phyloP scores from a whole-genome alignment of 2,113 vertebrate genomes.

The Ameiurus melas region DNA sequence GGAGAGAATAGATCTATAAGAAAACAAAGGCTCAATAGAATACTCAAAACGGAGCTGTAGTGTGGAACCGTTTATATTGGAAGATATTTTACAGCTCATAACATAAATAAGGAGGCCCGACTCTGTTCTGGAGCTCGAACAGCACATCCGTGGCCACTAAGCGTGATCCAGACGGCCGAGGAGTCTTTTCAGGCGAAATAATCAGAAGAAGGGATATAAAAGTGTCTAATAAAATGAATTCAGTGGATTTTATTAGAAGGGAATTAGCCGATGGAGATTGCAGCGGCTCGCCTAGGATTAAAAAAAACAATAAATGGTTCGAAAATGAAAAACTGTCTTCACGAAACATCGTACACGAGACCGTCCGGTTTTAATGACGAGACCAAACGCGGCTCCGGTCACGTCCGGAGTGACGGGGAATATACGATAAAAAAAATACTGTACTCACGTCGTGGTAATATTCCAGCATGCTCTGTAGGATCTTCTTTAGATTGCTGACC shows the following conservation, averaged over 20 bases:
- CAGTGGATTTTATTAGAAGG: not conserved
- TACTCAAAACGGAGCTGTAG: not conserved
- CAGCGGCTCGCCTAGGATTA: not conserved
- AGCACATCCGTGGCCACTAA: no score
- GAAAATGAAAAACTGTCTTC: not conserved
- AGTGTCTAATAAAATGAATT: not conserved
- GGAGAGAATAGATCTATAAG: not conserved
- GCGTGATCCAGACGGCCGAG: no score
- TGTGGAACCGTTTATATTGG: no score
- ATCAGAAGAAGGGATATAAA: not conserved
- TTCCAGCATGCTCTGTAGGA: constrained; percentile 83
- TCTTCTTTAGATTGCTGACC: constrained; percentile 87
- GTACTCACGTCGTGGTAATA: constrained; percentile 87
- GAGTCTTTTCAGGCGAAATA: no score
- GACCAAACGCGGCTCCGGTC: not conserved
- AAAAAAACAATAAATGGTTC: no score
- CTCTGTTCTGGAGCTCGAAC: no score
- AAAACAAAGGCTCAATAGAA: not conserved
- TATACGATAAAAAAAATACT: not conserved
- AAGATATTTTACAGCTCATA: no score
- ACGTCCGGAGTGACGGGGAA: not conserved
- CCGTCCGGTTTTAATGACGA: no score
- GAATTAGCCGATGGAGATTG: not conserved
- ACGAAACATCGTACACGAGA: not conserved
- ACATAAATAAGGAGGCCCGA: no score